phyloP scores from a whole-genome alignment of 2,888 invertebrate species.

The Dolomedes plantarius region DNA sequence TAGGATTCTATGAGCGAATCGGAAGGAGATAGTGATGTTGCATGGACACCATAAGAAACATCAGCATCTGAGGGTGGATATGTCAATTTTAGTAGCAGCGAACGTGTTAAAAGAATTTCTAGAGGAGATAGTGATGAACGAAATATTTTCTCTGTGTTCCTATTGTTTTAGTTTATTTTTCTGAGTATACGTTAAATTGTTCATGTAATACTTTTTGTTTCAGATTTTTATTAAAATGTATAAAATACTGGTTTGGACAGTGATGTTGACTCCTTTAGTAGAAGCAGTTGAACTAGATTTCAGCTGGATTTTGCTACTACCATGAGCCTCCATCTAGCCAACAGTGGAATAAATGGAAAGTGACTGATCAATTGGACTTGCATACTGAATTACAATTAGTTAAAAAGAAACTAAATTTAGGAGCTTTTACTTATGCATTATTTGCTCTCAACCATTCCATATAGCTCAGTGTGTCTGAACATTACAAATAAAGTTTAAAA shows the following conservation, averaged over 20 bases:
- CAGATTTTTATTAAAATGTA: constrained; percentile 43
- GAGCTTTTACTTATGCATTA: constrained; percentile 52
- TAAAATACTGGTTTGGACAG: not conserved
- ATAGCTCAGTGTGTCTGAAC: not conserved
- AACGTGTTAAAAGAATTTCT: too few species aligned
- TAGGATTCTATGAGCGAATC: too few species aligned
- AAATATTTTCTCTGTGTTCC: too few species aligned
- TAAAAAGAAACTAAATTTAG: constrained; percentile 56
- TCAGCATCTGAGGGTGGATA: too few species aligned
- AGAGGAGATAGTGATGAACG: too few species aligned
- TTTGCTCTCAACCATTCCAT: constrained; percentile 68
- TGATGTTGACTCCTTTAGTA: constrained; percentile 2
- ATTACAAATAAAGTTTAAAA: not conserved
- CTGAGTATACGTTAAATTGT: too few species aligned
- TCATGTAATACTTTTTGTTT: not conserved
- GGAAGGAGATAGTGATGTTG: too few species aligned
- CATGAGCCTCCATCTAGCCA: constrained; percentile 12
- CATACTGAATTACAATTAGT: constrained; percentile 53
- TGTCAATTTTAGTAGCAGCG: too few species aligned
- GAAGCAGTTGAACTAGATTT: not conserved
- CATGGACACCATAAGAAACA: too few species aligned
- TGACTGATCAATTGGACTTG: constrained; percentile 25
- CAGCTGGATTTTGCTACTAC: not conserved
- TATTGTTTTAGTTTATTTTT: too few species aligned
- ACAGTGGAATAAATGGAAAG: constrained; percentile 18